Evolutionary conservation across 2,888 invertebrate species (phyloP).

Genomic region (Cephus pulcher): DNA sequence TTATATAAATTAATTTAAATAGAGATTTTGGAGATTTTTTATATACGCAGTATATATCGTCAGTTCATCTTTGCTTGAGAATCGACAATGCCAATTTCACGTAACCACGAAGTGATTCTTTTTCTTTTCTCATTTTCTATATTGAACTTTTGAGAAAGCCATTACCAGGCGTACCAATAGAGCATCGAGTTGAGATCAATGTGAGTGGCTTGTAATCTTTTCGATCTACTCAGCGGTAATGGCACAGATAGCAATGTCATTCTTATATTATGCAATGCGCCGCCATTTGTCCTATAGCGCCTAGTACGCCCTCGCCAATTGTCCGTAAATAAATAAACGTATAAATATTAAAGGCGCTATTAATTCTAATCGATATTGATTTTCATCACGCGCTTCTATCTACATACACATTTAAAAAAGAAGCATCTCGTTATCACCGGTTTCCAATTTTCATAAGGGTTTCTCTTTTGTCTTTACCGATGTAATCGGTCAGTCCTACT

Average conservation of each 20-base stretch:
- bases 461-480: not conserved
- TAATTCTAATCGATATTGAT: not conserved
- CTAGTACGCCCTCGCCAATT: not conserved
- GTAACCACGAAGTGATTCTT: constrained; percentile 4
- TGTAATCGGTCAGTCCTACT: not conserved
- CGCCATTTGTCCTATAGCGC: not conserved
- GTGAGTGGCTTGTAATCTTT: not conserved
- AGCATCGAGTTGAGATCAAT: not conserved
- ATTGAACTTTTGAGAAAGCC: not conserved
- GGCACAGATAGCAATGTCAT: not conserved
- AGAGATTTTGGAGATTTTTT: constrained; percentile 7
- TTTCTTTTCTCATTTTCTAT: not conserved
- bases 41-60: constrained; percentile 4
- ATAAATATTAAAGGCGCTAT: not conserved
- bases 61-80: constrained; percentile 6
- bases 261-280: not conserved
- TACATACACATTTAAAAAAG: not conserved
- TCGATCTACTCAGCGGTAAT: not conserved
- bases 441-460: not conserved
- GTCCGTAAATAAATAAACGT: constrained; percentile 1
- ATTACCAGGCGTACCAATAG: constrained; percentile 2
- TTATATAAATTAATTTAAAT: constrained; percentile 33
- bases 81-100: not conserved
- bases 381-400: not conserved
- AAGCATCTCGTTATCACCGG: not conserved